phyloP scores from a whole-genome alignment of 2,888 invertebrate genomes.

The Aethes cnicana region DNA sequence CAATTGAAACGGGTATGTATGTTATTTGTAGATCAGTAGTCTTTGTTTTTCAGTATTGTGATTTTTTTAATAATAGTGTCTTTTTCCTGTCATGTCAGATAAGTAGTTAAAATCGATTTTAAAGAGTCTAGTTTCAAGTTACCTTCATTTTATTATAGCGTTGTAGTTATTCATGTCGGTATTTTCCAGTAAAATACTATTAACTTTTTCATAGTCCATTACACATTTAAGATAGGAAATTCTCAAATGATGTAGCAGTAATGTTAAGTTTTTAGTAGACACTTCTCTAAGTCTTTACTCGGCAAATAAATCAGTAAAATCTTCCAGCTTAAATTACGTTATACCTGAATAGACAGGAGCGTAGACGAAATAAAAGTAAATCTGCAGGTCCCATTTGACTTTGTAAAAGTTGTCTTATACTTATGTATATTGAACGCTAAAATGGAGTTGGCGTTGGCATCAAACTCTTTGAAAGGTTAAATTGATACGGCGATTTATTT shows the following conservation, averaged over 20 bases:
- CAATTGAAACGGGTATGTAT: conserved; percentile 14
- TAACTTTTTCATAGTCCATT: background rate
- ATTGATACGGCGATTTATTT: conserved; percentile 23
- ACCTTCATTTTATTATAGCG: too few species aligned
- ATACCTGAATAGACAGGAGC: conserved; percentile 13
- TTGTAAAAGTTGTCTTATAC: background rate
- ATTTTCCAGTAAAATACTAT: background rate
- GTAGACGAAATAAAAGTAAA: conserved; percentile 8
- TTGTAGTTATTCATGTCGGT: background rate
- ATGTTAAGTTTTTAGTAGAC: background rate
- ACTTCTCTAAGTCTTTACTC: conserved; percentile 1
- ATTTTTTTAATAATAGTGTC: too few species aligned
- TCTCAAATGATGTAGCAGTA: conserved; percentile 8
- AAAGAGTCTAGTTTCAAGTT: too few species aligned
- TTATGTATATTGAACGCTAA: background rate
- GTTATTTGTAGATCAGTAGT: too few species aligned
- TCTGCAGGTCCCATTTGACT: background rate
- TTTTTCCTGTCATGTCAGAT: too few species aligned
- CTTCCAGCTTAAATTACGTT: conserved; percentile 10
- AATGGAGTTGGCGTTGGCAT: background rate
- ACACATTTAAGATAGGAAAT: background rate
- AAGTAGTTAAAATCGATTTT: too few species aligned
- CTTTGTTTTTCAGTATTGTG: too few species aligned
- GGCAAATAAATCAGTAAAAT: conserved; percentile 16
- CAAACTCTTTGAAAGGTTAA: conserved; percentile 25